Conservation (phyloP, 2,797 vertebrate species). For the Falco cherrug region DNA sequence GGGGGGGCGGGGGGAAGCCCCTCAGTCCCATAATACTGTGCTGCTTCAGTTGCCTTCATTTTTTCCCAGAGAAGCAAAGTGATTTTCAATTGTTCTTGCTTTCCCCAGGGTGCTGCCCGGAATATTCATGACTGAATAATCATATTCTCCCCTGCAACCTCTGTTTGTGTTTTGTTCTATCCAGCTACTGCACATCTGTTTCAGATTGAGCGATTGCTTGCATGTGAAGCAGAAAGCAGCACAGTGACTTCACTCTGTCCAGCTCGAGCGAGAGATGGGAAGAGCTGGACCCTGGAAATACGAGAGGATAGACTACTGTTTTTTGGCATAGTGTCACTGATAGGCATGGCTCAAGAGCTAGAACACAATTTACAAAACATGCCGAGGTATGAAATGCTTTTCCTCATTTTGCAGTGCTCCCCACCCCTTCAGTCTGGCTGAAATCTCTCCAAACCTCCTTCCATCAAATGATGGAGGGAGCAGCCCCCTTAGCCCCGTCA, state of each 20-base stretch:
- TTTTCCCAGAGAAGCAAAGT: background rate
- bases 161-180: background rate
- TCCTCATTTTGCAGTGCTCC: background rate
- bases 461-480: accelerated
- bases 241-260: accelerated
- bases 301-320: accelerated
- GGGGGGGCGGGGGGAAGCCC: background rate
- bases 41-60: background rate
- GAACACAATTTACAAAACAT: accelerated
- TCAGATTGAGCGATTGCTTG: background rate
- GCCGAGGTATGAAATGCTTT: accelerated
- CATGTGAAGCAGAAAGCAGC: background rate
- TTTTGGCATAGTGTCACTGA: background rate
- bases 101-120: background rate
- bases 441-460: background rate
- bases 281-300: background rate
- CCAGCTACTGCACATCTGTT: background rate
- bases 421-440: accelerated
- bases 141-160: background rate
- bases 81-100: background rate
- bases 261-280: background rate
- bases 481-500: accelerated
- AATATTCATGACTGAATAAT: background rate
- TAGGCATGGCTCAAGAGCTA: too few relatives aligned
- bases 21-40: accelerated